Conservation (phyloP, 1,140 invertebrate species). For the Pachypeltis micranthus region DNA sequence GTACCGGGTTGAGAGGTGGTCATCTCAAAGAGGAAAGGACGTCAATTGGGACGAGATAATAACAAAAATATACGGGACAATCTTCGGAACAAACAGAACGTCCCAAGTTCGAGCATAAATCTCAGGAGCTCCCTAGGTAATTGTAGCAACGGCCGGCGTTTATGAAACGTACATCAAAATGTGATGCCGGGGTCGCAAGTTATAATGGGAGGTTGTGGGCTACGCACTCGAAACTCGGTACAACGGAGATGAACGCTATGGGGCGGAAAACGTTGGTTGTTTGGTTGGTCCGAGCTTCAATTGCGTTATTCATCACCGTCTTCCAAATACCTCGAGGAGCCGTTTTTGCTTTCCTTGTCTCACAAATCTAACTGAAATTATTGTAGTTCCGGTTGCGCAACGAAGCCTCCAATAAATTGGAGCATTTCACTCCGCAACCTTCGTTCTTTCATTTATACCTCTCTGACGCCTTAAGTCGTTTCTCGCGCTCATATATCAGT, state of each 20-base stretch:
- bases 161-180: neutral
- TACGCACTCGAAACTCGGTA: neutral
- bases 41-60: conserved; percentile 6
- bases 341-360: no score
- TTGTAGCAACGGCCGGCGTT: neutral
- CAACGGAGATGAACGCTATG: neutral
- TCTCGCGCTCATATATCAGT: no score
- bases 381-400: no score
- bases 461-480: no score
- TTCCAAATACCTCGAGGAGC: no score
- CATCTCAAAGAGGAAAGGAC: neutral
- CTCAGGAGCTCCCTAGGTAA: neutral
- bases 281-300: no score
- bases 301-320: no score
- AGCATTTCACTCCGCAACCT: no score
- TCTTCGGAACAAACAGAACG: neutral
- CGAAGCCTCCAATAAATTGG: no score
- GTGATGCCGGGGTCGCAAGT: neutral
- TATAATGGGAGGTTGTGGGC: neutral
- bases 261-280: neutral
- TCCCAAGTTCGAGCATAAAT: neutral
- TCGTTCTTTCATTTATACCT: no score
- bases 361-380: no score
- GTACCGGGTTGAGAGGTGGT: conserved; percentile 1
- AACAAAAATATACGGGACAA: conserved; percentile 6